Evolutionary conservation across 2,113 vertebrate genomes (phyloP), one percentile per base, ranked within the genome.

Genomic region (Capricornis sumatraensis): DNA sequence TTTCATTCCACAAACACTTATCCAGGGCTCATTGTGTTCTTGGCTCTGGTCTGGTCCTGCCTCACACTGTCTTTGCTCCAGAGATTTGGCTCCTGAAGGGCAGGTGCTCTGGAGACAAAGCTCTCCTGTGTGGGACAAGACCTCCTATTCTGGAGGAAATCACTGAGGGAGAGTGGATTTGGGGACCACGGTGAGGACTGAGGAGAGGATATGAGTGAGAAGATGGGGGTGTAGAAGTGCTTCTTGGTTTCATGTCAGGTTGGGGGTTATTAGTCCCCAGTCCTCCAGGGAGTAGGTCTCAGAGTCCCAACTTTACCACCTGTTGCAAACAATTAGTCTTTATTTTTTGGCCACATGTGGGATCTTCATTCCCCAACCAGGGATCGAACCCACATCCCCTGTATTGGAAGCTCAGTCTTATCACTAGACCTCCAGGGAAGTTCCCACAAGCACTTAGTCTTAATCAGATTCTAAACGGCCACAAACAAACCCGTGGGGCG

Each of bases 271-370:
- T 45, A 82, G 78, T 76, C 12, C 28, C 7, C 11, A 78, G 55
- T 43, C 89, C 45, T 86, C 7, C 16, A 33, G 45, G 53, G 52
- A 81, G 9, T 36, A 53, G 89, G 43, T 90, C 87, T 91, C 27
- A 11, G 87, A 53, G 86, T 67, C 96, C 94, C 78, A 83, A 55
- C 71, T 89, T 96, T 85, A 74, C 89, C 83, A 93, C 93, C 67
- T 91, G 81, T 87, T 94, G 60, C 78, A 89, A 94, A 97, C 85
- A 43, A 78, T 81, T 79, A 79, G 45, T 81, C 28, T 81, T 81
- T 47, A 74, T 47, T 47, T 47, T 79, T 79, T 76, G 40, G 40
- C 71, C 12, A 0, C 40, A 15, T 76, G 71, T 76, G 23, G 71
- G 40, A 27, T 76, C 71, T 43, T 76, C 36, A 76, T 76, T 43